Conservation (phyloP, 2,797 vertebrate species). For the Myotis findleyi region DNA sequence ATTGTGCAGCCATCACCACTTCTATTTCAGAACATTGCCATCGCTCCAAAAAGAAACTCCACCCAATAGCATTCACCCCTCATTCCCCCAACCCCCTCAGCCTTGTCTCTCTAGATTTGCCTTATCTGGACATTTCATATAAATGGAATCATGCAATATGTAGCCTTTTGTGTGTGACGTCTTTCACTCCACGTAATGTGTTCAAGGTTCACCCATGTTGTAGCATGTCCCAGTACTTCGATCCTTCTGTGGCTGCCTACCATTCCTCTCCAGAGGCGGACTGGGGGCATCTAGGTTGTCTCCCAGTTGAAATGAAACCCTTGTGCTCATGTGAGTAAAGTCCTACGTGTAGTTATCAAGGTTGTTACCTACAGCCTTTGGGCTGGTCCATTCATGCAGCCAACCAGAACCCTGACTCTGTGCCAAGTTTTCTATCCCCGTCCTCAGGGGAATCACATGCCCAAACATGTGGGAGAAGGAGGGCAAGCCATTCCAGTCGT, state of each 20-base stretch:
- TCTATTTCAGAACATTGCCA: background rate
- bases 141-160: background rate
- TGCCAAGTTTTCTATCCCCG: background rate
- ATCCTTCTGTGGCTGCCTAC: background rate
- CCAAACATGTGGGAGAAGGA: background rate
- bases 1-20: background rate
- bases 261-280: background rate
- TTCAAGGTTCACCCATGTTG: background rate
- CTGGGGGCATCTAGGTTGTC: background rate
- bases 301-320: background rate
- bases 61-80: background rate
- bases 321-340: background rate
- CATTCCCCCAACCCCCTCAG: background rate
- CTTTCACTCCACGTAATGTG: background rate
- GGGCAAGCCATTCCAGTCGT: background rate
- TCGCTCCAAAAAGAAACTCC: background rate
- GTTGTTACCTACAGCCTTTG: background rate
- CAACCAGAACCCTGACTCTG: background rate
- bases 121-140: background rate
- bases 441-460: background rate
- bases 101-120: background rate
- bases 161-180: background rate
- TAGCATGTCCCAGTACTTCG: background rate
- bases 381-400: background rate
- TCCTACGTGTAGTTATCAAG: background rate